phyloP scores from a whole-genome alignment of 2,888 invertebrate species.

The Pyrrhia umbra region DNA sequence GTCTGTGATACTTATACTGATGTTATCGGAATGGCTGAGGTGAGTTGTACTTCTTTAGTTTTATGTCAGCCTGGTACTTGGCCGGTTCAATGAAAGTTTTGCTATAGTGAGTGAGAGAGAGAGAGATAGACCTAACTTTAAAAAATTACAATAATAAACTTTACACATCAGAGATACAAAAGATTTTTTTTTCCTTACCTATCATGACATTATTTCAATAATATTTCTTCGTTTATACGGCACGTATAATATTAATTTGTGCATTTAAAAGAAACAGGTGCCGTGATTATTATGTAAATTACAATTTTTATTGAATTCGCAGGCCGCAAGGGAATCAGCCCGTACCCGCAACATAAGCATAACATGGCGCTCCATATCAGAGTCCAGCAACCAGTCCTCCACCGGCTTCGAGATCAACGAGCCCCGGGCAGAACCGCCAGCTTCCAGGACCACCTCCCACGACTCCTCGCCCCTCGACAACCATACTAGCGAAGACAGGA shows the following conservation, averaged over 20 bases:
- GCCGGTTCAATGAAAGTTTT: too few species aligned
- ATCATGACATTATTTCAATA: too few species aligned
- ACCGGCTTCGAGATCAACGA: constrained; percentile 79
- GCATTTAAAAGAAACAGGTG: too few species aligned
- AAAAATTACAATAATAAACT: too few species aligned
- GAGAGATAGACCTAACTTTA: too few species aligned
- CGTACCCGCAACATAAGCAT: constrained; percentile 85
- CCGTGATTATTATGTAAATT: too few species aligned
- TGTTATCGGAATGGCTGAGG: constrained; percentile 80
- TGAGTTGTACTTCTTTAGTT: constrained; percentile 59
- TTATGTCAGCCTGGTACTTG: constrained; percentile 30
- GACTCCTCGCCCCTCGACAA: constrained; percentile 70
- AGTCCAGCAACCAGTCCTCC: constrained; percentile 86
- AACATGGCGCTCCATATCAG: constrained; percentile 87
- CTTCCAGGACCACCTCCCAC: constrained; percentile 62
- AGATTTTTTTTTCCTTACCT: too few species aligned
- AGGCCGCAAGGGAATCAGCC: constrained; percentile 79
- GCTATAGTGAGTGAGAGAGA: too few species aligned
- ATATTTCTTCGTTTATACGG: too few species aligned
- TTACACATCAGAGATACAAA: too few species aligned
- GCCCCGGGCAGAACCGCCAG: constrained; percentile 63
- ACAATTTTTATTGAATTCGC: constrained; percentile 24
- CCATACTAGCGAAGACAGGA: constrained; percentile 67
- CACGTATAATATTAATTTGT: too few species aligned
- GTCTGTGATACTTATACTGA: constrained; percentile 79